Base-by-base conservation (phyloP, 1,140 invertebrate genomes). In the Hirudo medicinalis region DNA sequence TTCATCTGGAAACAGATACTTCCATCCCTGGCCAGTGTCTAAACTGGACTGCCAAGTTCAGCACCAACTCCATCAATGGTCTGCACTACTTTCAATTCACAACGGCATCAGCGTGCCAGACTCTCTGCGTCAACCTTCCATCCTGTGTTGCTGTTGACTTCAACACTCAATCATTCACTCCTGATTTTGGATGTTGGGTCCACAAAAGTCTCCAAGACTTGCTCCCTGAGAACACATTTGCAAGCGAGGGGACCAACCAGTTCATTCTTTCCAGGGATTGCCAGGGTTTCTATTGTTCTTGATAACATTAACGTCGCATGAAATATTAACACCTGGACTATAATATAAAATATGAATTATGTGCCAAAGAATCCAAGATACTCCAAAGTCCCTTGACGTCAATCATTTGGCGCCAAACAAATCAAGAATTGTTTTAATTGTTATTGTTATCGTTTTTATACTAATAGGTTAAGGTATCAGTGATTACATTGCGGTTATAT, bases 101-200 rank as follows among this genome's bases (percentile, higher is more conserved):
- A 2, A 70, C 69, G 0, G 8, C 53, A n/a, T 22, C 22, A 8
- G n/a, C 36, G 5, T 70, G 69, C 25, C 40, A 54, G 22, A 25
- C 43, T 17, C 69, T 70, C 17, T 70, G 69, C 69, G 15, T 70
- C 69, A 54, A 22, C 22, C 19, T 70, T 36, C 36, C 36, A 11
- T 25, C 22, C 6, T 70, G 69, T 27, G 69, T 70, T 36, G 69
- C 69, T 19, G 40, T 70, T 49, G 69, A 70, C 69, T 70, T 70
- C 69, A 70, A 54, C 69, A 49, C 69, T 22, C 22, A 43, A 8
- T 27, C 49, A 3, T n/a, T 6, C 69, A 32, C 5, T n/a, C 11
- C 36, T 19, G 25, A 17, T 20, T 36, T 36, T 49, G 69, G 69
- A 19, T 70, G 69, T 43, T 70, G 49, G 32, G 43, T 70, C 17